Conservation (phyloP, 2,888 invertebrate species). For the Microplitis manilae region DNA sequence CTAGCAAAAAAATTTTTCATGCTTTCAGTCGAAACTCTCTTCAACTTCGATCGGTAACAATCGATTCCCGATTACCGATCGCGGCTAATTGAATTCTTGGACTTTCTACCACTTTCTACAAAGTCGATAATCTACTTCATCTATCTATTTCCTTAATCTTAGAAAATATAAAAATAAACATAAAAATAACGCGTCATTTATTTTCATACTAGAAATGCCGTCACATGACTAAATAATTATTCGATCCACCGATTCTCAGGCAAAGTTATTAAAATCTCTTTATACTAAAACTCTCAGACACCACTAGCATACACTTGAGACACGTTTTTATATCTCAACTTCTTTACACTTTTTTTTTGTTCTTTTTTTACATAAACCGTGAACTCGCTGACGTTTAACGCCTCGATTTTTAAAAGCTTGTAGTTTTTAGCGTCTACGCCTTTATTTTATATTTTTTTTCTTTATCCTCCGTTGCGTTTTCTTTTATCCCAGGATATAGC, state of each 20-base stretch:
- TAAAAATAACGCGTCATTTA: not conserved
- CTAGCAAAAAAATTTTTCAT: too few species aligned
- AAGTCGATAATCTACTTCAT: not conserved
- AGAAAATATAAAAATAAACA: not conserved
- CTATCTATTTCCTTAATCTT: not conserved
- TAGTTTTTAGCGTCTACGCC: too few species aligned
- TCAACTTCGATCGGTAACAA: not conserved
- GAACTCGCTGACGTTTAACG: not conserved
- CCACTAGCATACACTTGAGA: constrained; percentile 46
- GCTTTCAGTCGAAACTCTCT: not conserved
- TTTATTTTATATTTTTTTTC: too few species aligned
- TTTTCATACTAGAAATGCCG: not conserved
- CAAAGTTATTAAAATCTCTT: constrained; percentile 14
- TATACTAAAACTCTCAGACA: constrained; percentile 49
- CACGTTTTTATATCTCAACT: constrained; percentile 49
- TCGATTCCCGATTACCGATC: not conserved
- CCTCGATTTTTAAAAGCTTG: not conserved
- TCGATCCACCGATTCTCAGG: not conserved
- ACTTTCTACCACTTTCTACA: not conserved
- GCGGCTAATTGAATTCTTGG: not conserved
- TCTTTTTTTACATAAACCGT: constrained; percentile 30
- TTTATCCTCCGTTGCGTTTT: not conserved
- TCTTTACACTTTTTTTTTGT: constrained; percentile 46
- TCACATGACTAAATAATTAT: not conserved
- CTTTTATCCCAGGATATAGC: not conserved